phyloP scores from a whole-genome alignment of 2,888 invertebrate species.

The Sturmia bella region DNA sequence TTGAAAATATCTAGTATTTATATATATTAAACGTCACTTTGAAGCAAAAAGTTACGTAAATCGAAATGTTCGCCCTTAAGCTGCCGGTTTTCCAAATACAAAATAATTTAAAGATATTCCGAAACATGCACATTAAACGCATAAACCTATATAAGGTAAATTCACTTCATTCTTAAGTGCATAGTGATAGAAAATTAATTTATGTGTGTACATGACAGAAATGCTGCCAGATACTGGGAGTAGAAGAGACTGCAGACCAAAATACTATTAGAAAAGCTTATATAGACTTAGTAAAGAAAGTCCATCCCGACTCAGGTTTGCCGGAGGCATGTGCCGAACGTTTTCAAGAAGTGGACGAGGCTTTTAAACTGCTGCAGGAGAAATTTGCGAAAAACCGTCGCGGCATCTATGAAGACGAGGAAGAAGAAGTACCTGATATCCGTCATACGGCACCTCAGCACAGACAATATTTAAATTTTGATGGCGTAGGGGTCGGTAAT shows the following conservation, averaged over 20 bases:
- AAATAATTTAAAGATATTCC: slow-evolving; percentile 15
- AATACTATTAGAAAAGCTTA: slow-evolving; percentile 88
- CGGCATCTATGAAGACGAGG: slow-evolving; percentile 82
- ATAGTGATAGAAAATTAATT: neutral
- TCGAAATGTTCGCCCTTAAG: slow-evolving; percentile 56
- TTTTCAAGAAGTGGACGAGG: slow-evolving; percentile 89
- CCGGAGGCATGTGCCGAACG: slow-evolving; percentile 87
- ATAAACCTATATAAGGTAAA: slow-evolving; percentile 72
- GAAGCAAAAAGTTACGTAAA: slow-evolving; percentile 37
- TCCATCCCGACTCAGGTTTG: slow-evolving; percentile 91
- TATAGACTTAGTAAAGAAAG: slow-evolving; percentile 88
- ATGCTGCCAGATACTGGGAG: slow-evolving; percentile 86
- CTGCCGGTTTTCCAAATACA: slow-evolving; percentile 15
- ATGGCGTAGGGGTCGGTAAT: slow-evolving; percentile 90
- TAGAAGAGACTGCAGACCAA: slow-evolving; percentile 87
- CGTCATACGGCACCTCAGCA: slow-evolving; percentile 95
- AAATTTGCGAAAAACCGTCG: slow-evolving; percentile 86
- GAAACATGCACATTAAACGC: slow-evolving; percentile 72
- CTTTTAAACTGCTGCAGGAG: slow-evolving; percentile 87
- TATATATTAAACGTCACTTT: neutral
- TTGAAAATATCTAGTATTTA: slow-evolving; percentile 6
- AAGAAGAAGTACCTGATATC: slow-evolving; percentile 85
- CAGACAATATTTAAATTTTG: slow-evolving; percentile 87
- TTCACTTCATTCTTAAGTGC: neutral
- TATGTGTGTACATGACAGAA: slow-evolving; percentile 82